phyloP scores from a whole-genome alignment of 2,888 invertebrate species.

The Beris chalybata region DNA sequence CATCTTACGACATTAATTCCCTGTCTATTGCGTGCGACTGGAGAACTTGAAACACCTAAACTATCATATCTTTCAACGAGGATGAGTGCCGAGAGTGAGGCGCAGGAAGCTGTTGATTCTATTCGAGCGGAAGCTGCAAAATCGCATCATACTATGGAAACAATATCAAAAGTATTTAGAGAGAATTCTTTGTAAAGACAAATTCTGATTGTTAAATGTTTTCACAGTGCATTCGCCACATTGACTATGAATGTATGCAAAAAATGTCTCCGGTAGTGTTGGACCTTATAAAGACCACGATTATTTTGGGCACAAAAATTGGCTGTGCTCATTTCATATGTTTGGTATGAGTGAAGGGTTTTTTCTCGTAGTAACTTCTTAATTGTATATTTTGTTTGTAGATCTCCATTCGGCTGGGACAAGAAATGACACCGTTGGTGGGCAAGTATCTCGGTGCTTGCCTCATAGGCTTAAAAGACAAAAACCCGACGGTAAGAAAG shows the following conservation, averaged over 20 bases:
- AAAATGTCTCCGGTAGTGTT: constrained; percentile 77
- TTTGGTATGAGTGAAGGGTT: constrained; percentile 58
- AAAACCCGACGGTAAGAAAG: constrained; percentile 81
- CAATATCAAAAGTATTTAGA: constrained; percentile 70
- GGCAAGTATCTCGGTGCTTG: constrained; percentile 61
- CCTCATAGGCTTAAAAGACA: constrained; percentile 78
- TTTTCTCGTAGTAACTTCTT: neutral
- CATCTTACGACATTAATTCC: constrained; percentile 81
- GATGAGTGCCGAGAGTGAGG: constrained; percentile 67
- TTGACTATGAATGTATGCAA: constrained; percentile 75
- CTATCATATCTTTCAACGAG: constrained; percentile 79
- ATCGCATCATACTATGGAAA: constrained; percentile 85
- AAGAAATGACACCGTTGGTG: constrained; percentile 61
- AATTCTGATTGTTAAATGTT: constrained; percentile 19
- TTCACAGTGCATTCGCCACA: constrained; percentile 65
- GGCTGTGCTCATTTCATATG: constrained; percentile 79
- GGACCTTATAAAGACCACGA: constrained; percentile 78
- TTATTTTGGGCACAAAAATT: constrained; percentile 82
- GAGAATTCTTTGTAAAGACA: constrained; percentile 1
- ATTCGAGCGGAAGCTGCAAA: constrained; percentile 79
- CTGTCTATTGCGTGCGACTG: constrained; percentile 81
- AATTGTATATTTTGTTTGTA: constrained; percentile 35
- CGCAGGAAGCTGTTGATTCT: constrained; percentile 77
- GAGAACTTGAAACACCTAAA: constrained; percentile 80
- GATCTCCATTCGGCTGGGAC: constrained; percentile 58